phyloP scores from a whole-genome alignment of 2,888 invertebrate genomes.

The Heliconius charithonia region DNA sequence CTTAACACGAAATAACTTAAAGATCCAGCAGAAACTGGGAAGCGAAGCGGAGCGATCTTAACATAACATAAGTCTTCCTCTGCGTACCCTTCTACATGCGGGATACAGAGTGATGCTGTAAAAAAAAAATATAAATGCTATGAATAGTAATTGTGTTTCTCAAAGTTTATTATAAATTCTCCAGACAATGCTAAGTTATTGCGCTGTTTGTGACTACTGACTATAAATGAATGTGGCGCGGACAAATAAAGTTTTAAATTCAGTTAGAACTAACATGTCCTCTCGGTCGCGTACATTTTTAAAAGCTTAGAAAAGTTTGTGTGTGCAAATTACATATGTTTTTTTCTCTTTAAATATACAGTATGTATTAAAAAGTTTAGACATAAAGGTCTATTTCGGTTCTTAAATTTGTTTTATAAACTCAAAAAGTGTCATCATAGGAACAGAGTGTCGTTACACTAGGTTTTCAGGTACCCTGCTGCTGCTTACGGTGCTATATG shows the following conservation, averaged over 20 bases:
- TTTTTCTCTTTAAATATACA: not conserved
- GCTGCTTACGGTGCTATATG: no score
- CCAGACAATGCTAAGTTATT: slow-evolving; percentile 43
- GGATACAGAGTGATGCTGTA: no score
- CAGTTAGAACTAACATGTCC: slow-evolving; percentile 37
- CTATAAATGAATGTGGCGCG: slow-evolving; percentile 36
- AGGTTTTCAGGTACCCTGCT: no score
- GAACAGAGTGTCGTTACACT: not conserved
- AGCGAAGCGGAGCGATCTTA: no score
- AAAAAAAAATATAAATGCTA: slow-evolving; percentile 19
- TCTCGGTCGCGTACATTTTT: slow-evolving; percentile 33
- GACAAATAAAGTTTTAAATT: slow-evolving; percentile 45
- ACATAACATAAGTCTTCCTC: no score
- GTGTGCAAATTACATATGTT: slow-evolving; percentile 26
- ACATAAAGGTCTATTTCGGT: not conserved
- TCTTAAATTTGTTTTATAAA: not conserved
- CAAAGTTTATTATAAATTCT: slow-evolving; percentile 38
- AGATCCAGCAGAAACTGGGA: no score
- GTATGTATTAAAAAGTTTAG: not conserved
- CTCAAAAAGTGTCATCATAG: no score
- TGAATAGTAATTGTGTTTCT: slow-evolving; percentile 39
- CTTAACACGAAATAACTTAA: no score
- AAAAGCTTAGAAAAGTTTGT: slow-evolving; percentile 28
- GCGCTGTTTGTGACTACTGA: slow-evolving; percentile 42
- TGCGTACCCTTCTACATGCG: no score